phyloP scores from a whole-genome alignment of 2,797 vertebrate genomes.

The Acipenser oxyrinchus region DNA sequence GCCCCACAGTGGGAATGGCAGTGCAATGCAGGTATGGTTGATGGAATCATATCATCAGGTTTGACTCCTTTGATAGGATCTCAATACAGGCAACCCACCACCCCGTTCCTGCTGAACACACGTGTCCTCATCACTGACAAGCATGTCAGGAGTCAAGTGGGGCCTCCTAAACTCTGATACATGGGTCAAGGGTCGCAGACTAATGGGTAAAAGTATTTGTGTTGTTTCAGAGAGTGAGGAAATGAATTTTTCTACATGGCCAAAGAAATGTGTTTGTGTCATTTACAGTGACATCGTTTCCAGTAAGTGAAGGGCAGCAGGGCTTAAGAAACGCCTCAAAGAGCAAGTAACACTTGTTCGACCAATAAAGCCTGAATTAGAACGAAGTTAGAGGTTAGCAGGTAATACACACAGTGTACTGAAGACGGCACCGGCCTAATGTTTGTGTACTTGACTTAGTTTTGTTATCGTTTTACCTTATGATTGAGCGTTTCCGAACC shows the following conservation, averaged over 20 bases:
- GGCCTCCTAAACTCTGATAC: slow-evolving; percentile 68
- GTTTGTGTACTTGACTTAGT: slow-evolving; percentile 1
- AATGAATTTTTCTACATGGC: slow-evolving; percentile 51
- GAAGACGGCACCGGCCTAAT: slow-evolving; percentile 25
- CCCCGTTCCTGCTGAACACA: slow-evolving; percentile 37
- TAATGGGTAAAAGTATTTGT: slow-evolving; percentile 62
- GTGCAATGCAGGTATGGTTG: slow-evolving; percentile 23
- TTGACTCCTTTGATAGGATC: slow-evolving; percentile 13
- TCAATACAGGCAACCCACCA: slow-evolving; percentile 15
- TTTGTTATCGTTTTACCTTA: too few relatives aligned
- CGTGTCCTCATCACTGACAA: slow-evolving; percentile 63
- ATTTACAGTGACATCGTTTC: slow-evolving; percentile 32
- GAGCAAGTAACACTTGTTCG: background rate
- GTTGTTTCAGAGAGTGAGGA: slow-evolving; percentile 50
- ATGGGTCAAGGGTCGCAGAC: slow-evolving; percentile 55
- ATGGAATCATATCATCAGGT: slow-evolving; percentile 44
- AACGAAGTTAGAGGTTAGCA: slow-evolving; percentile 38
- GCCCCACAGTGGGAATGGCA: slow-evolving; percentile 43
- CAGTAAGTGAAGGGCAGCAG: slow-evolving; percentile 7
- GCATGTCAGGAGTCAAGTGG: slow-evolving; percentile 71
- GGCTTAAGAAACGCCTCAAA: slow-evolving; percentile 29
- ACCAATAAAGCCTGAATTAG: slow-evolving; percentile 43
- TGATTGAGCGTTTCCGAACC: background rate
- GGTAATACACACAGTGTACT: slow-evolving; percentile 52
- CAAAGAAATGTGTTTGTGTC: slow-evolving; percentile 46